Evolutionary conservation across 2,113 vertebrate species (phyloP), one percentile per base, ranked within the genome.

Genomic region (Phasianus colchicus): DNA sequence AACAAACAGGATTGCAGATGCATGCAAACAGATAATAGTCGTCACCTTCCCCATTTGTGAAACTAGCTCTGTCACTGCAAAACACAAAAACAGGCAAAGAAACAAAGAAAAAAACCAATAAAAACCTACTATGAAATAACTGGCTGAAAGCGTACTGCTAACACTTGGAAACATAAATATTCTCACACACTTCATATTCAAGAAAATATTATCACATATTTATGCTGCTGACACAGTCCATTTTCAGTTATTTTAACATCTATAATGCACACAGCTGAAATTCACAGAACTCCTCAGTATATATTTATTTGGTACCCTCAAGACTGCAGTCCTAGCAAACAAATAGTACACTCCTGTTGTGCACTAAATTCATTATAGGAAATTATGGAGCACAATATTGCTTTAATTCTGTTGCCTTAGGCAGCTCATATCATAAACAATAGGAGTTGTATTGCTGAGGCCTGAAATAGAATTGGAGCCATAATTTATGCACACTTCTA

Each of bases 171-270:
- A 67, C 75, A 72, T 90, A 57, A 82, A 47, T 82, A 34, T 88
- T 88, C 67, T 83, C 77, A 86, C 69, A 85, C 66, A 86, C 78
- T 92, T 91, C 13, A 73, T 73, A 86, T 93, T 95, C 76, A 89
- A 86, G 57, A 83, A 96, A 96, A 32, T 11, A 38, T 73, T 70
- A 65, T 52, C 78, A 91, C 78, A 92, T 50, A 93, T 96, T 97
- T 86, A 22, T 83, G 81, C 81, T 69, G 89, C 86, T 55, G 89
- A 85, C 57, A 75, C 10, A 80, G 60, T 72, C 86, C 86, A 77
- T 92, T 96, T 96, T 83, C 95, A 91, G 88, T 79, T 80, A 80
- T 91, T 94, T 94, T 88, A 91, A 73, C 80, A 90, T 34, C 85
- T 93, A 13, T 64, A 96, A 88, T 21, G 79, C 78, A 96, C 81